Base-by-base conservation (phyloP, 1,140 invertebrate species). In the Phymorhynchus buccinoides region DNA sequence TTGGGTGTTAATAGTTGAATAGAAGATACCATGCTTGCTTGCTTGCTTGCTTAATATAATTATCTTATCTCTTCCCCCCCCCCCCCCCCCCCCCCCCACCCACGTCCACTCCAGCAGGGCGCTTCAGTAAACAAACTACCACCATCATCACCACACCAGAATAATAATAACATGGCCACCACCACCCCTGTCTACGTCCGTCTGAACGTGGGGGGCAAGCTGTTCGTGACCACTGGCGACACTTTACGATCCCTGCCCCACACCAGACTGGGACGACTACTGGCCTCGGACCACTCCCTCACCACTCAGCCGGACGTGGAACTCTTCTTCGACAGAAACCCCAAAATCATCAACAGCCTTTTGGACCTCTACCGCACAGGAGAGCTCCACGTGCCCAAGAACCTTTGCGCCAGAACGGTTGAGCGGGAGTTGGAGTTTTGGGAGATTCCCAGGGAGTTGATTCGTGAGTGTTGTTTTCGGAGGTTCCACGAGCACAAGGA, bases 251-350 rank as follows among this genome's bases (percentile, higher is more conserved):
- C 71, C 22, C 48, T 81, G 41, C 80, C 80, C 9, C 18, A 81
- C 30, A 56, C 80, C 41, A 81, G 48, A 48, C 80, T 81, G 35
- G 80, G 41, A 52, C 41, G 80, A 39, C n/a, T n/a, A n/a, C 32
- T 81, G n/a, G 56, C 48, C 44, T 41, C 44, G 32, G 35, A 81
- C 35, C 22, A 62, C 32, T 37, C 22, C 22, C n/a, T 44, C 18
- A 39, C 35, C 48, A 56, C n/a, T 56, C 41, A 37, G 14, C 32
- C 22, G 22, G 48, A 56, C n/a, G 56, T 56, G 30, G 48, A 86
- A 75, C 73, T 42, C 68, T 84, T 84, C 48, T 84, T 84, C 83
- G 83, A 84, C 68, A 84, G 71, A 83, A 86, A 83, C 44, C 48
- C 62, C 1, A 77, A 83, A 56, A 44, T 66, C 41, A 44, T 83